phyloP scores from a whole-genome alignment of 2,888 invertebrate species.

The Ichneumoninae sp. region DNA sequence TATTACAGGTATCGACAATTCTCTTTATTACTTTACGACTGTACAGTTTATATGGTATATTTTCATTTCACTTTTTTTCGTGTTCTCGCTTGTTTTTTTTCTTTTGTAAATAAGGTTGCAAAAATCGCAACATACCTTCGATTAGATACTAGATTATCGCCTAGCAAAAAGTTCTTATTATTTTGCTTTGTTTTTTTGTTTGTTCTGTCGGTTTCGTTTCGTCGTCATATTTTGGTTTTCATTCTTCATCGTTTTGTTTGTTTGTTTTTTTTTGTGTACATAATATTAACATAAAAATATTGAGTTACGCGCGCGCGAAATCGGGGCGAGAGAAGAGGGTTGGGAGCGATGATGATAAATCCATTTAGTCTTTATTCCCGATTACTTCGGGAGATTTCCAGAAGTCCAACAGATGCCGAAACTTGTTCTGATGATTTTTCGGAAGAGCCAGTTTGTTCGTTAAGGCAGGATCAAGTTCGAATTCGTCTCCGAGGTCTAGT shows the following conservation, averaged over 20 bases:
- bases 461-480: slow-evolving; percentile 76
- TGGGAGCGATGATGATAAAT: slow-evolving; percentile 26
- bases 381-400: slow-evolving; percentile 82
- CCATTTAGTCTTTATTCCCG: slow-evolving; percentile 70
- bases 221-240: slow-evolving; percentile 47
- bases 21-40: slow-evolving; percentile 79
- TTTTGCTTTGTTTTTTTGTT: slow-evolving; percentile 57
- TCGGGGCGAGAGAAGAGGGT: slow-evolving; percentile 29
- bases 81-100: slow-evolving; percentile 29
- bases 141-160: slow-evolving; percentile 71
- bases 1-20: slow-evolving; percentile 80
- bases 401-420: slow-evolving; percentile 81
- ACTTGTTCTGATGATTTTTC: slow-evolving; percentile 81
- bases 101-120: slow-evolving; percentile 78
- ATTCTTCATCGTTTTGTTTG: slow-evolving; percentile 41
- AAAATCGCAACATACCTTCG: slow-evolving; percentile 77
- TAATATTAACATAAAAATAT: slow-evolving; percentile 77
- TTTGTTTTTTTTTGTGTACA: slow-evolving; percentile 69
- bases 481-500: slow-evolving; percentile 80
- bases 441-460: slow-evolving; percentile 81
- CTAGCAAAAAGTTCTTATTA: slow-evolving; percentile 78
- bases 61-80: slow-evolving; percentile 45
- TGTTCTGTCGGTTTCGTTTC: slow-evolving; percentile 42
- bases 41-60: slow-evolving; percentile 76
- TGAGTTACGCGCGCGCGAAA: slow-evolving; percentile 62